Evolutionary conservation across 2,888 invertebrate species (phyloP).

Genomic region (Hypena proboscidalis): DNA sequence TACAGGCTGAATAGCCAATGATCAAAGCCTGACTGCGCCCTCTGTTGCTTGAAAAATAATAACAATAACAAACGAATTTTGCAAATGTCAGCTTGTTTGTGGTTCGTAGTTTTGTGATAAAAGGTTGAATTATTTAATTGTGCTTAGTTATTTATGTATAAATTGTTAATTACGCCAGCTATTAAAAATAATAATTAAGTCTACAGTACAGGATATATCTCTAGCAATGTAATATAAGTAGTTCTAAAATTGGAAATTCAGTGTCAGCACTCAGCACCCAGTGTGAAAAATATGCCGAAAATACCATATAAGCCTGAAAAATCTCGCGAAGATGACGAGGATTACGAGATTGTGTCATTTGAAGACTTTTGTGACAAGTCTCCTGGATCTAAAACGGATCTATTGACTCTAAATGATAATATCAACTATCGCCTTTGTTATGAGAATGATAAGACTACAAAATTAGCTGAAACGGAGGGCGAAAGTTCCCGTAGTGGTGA

Average conservation of each 20-base stretch:
- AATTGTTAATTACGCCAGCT: no score
- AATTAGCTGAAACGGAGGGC: constrained; percentile 60
- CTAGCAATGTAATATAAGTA: background rate
- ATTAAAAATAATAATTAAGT: no score
- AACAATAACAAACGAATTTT: constrained; percentile 37
- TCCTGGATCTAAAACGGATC: constrained; percentile 80
- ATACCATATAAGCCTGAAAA: constrained; percentile 77
- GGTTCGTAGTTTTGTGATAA: background rate
- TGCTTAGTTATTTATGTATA: no score
- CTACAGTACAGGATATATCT: no score
- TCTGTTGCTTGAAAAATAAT: constrained; percentile 20
- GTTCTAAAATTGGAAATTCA: constrained; percentile 45
- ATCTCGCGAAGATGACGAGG: constrained; percentile 69
- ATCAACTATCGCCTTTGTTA: constrained; percentile 81
- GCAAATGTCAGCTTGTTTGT: no score
- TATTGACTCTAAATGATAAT: constrained; percentile 82
- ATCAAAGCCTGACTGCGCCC: constrained; percentile 1
- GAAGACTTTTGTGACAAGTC: constrained; percentile 86
- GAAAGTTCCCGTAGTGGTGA: constrained; percentile 67
- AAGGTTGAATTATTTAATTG: background rate
- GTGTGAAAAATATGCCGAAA: constrained; percentile 71
- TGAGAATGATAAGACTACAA: constrained; percentile 66
- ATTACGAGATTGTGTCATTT: constrained; percentile 84
- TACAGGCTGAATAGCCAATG: constrained; percentile 10
- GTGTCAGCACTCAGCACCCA: constrained; percentile 17